phyloP scores from a whole-genome alignment of 1,140 invertebrate genomes.

The Ceratitis capitata region DNA sequence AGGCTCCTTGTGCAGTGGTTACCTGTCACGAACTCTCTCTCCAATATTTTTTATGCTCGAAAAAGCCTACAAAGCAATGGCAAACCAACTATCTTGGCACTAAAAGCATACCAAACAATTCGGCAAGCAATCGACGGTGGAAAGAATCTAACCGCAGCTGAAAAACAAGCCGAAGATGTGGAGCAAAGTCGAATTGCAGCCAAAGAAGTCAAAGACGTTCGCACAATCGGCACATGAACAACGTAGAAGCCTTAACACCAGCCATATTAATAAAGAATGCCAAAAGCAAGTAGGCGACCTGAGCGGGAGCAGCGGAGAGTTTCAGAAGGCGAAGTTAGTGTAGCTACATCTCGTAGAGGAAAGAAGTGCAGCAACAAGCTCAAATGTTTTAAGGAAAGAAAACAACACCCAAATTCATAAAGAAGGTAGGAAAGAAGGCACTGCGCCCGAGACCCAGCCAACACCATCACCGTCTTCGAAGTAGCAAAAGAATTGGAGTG shows the following conservation, averaged over 20 bases:
- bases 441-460: not conserved
- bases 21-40: too few species aligned
- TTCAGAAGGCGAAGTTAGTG: not conserved
- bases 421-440: too few species aligned
- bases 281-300: not conserved
- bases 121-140: not conserved
- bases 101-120: constrained; percentile 22
- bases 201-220: constrained; percentile 37
- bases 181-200: not conserved
- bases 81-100: constrained; percentile 1
- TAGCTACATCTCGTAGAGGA: not conserved
- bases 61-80: constrained; percentile 35
- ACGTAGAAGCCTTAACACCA: not conserved
- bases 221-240: constrained; percentile 10
- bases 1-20: too few species aligned
- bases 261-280: constrained; percentile 3
- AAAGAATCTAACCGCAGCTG: constrained; percentile 9
- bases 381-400: not conserved
- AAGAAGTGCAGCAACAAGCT: not conserved
- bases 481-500: constrained; percentile 15
- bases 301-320: not conserved
- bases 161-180: not conserved
- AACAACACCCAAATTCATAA: too few species aligned
- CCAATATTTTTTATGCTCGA: too few species aligned
- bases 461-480: not conserved